Conservation (phyloP, 2,113 vertebrate species). For the Cyrtonyx montezumae region DNA sequence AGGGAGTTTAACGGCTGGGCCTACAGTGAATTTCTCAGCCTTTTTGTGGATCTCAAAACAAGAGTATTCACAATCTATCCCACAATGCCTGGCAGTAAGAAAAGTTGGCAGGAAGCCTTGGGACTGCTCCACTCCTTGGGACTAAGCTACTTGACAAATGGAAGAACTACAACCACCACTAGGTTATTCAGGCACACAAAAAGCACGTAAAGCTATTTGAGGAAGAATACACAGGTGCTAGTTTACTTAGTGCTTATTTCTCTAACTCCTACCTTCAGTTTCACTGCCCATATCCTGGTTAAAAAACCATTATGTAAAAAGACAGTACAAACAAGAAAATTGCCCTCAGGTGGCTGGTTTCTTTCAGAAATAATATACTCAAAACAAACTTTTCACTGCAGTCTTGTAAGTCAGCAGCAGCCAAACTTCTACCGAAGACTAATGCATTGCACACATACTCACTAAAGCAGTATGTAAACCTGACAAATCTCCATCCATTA, state of each 20-base stretch:
- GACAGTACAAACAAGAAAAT: neutral
- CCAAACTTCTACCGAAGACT: neutral
- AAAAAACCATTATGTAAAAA: neutral
- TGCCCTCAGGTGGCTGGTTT: neutral
- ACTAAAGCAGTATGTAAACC: neutral
- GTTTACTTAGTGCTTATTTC: neutral
- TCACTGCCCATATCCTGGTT: neutral
- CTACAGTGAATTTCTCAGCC: neutral
- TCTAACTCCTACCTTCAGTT: neutral
- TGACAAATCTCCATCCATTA: neutral
- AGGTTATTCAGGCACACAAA: neutral
- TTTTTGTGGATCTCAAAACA: neutral
- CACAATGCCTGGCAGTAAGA: neutral
- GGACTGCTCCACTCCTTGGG: neutral
- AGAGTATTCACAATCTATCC: neutral
- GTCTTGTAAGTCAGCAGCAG: neutral
- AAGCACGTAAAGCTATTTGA: neutral
- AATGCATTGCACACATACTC: neutral
- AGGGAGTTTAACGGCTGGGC: neutral
- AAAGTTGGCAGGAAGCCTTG: neutral
- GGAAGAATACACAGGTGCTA: neutral
- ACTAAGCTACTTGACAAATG: neutral
- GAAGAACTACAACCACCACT: neutral
- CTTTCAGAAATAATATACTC: neutral
- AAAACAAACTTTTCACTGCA: neutral